Percentiles rank a stretch among this genome's conserved stretches.
phyloP scores from a whole-genome alignment of 2,113 vertebrate species.

The Silurus asotus region DNA sequence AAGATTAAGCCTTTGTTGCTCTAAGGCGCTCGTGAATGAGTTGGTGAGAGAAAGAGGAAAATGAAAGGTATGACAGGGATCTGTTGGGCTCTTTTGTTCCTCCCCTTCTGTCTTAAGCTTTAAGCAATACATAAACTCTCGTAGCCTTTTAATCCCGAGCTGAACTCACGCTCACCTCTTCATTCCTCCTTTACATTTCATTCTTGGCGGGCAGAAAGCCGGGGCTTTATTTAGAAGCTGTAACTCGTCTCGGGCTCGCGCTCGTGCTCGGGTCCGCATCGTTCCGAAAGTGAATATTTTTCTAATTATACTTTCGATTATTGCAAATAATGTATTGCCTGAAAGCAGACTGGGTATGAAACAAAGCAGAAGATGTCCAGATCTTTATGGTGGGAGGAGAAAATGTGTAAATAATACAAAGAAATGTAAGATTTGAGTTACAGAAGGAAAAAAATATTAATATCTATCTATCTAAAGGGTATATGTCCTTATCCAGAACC shows the following conservation, averaged over 20 bases:
- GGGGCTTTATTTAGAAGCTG: slow-evolving; percentile 43
- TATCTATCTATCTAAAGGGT: no score
- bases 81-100: slow-evolving; percentile 44
- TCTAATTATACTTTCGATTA: neutral
- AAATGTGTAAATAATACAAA: neutral
- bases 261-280: slow-evolving; percentile 8
- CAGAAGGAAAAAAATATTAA: neutral
- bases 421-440: neutral
- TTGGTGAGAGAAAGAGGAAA: slow-evolving; percentile 35
- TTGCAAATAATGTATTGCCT: neutral
- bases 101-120: slow-evolving; percentile 62
- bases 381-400: neutral
- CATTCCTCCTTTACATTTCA: slow-evolving; percentile 48
- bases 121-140: slow-evolving; percentile 71
- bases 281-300: neutral
- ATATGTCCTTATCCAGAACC: no score
- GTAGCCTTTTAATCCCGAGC: slow-evolving; percentile 68
- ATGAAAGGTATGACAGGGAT: slow-evolving; percentile 48
- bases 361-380: neutral
- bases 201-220: slow-evolving; percentile 33
- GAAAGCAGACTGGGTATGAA: neutral
- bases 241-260: slow-evolving; percentile 33
- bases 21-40: slow-evolving; percentile 36
- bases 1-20: slow-evolving; percentile 47
- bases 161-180: slow-evolving; percentile 73